phyloP scores from a whole-genome alignment of 2,888 invertebrate species.

The Thymelicus lineola region DNA sequence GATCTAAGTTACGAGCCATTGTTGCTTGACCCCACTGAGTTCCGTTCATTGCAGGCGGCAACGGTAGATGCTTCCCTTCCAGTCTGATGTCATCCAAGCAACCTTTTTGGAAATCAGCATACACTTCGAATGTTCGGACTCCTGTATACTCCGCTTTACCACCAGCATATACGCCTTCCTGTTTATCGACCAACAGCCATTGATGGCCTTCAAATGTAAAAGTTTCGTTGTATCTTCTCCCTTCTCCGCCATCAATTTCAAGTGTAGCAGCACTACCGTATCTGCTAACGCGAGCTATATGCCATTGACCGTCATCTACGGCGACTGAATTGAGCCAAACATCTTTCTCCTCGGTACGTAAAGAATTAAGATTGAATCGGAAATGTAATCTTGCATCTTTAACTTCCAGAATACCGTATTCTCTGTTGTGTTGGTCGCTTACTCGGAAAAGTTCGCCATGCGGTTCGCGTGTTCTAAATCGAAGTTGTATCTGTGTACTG shows the following conservation, averaged over 20 bases:
- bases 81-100: slow-evolving; percentile 90
- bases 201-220: slow-evolving; percentile 96
- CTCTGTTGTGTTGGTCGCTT: slow-evolving; percentile 96
- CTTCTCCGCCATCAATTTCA: slow-evolving; percentile 97
- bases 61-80: slow-evolving; percentile 97
- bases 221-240: slow-evolving; percentile 96
- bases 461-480: slow-evolving; percentile 97
- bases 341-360: slow-evolving; percentile 95
- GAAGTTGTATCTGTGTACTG: slow-evolving; percentile 95
- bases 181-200: slow-evolving; percentile 96
- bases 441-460: slow-evolving; percentile 97
- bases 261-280: slow-evolving; percentile 97
- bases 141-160: slow-evolving; percentile 98
- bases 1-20: slow-evolving; percentile 95
- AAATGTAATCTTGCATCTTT: slow-evolving; percentile 96
- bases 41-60: slow-evolving; percentile 97
- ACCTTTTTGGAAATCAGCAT: slow-evolving; percentile 97
- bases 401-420: slow-evolving; percentile 96
- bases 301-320: slow-evolving; percentile 99
- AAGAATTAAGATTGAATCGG: slow-evolving; percentile 96
- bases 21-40: slow-evolving; percentile 98
- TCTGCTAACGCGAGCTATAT: slow-evolving; percentile 95
- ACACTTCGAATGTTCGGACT: slow-evolving; percentile 96
- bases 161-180: slow-evolving; percentile 97
- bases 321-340: slow-evolving; percentile 95